A percentile compares a stretch with the other conserved stretches of the same genome.
Conservation (phyloP, 2,113 vertebrate species). For the Coreoperca whiteheadi region DNA sequence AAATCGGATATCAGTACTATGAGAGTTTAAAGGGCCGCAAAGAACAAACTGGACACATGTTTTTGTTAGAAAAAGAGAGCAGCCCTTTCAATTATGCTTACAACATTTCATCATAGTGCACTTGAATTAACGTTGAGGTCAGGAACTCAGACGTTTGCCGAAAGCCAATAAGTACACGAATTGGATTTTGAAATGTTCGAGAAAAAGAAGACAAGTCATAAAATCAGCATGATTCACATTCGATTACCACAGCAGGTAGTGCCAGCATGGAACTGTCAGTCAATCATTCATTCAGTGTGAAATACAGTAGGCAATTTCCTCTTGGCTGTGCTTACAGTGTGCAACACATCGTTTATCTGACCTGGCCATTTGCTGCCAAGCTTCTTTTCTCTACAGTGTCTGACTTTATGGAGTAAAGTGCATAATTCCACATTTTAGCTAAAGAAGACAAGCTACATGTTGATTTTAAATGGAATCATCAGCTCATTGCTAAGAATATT, state of each 20-base stretch:
- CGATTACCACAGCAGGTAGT: neutral
- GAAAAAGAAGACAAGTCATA: neutral
- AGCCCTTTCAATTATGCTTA: constrained; percentile 6
- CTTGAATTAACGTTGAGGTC: neutral
- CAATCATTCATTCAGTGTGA: neutral
- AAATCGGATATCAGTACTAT: neutral
- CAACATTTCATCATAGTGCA: constrained; percentile 2
- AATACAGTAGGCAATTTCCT: constrained; percentile 8
- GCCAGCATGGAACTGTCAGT: neutral
- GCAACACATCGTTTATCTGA: neutral
- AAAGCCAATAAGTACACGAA: neutral
- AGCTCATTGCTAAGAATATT: constrained; percentile 23
- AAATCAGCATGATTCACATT: constrained; percentile 27
- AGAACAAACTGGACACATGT: constrained; percentile 3
- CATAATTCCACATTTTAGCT: constrained; percentile 37
- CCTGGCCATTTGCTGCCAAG: neutral
- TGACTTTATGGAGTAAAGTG: constrained; percentile 62
- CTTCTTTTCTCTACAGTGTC: constrained; percentile 28
- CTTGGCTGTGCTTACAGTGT: constrained; percentile 5
- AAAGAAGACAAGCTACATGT: constrained; percentile 28
- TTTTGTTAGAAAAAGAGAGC: constrained; percentile 5
- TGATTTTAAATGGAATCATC: constrained; percentile 33
- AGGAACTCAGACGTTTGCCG: neutral
- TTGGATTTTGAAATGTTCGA: constrained; percentile 27
- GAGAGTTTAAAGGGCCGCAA: neutral